A percentile compares a stretch with the other conserved stretches of the same genome.
Evolutionary conservation across 2,888 invertebrate genomes (phyloP).

Genomic region (Scaptomyza parva): DNA sequence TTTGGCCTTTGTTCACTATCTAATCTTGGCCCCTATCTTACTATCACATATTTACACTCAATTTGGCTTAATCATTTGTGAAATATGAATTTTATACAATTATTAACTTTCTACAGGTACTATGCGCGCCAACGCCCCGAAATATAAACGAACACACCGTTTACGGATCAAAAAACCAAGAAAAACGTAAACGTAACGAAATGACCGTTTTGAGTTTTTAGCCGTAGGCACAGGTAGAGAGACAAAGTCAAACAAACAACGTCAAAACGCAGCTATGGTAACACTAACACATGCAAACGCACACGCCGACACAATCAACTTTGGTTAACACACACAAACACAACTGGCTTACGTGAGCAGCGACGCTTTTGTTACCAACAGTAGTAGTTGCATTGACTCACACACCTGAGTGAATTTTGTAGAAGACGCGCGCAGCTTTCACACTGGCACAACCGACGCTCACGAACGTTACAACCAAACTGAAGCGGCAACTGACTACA

Average conservation of each 20-base stretch:
- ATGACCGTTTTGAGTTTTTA: slow-evolving; percentile 77
- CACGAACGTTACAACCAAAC: slow-evolving; percentile 63
- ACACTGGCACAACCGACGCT: slow-evolving; percentile 56
- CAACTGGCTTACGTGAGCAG: slow-evolving; percentile 39
- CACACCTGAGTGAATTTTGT: slow-evolving; percentile 57
- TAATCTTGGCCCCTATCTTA: slow-evolving; percentile 44
- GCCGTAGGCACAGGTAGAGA: slow-evolving; percentile 50
- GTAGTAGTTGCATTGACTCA: slow-evolving; percentile 42
- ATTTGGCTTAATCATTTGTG: slow-evolving; percentile 28
- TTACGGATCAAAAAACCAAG: slow-evolving; percentile 35
- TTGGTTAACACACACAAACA: slow-evolving; percentile 47
- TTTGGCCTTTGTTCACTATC: slow-evolving; percentile 58
- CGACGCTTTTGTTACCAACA: slow-evolving; percentile 68
- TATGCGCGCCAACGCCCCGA: slow-evolving; percentile 72
- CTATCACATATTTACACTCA: slow-evolving; percentile 24
- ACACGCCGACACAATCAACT: slow-evolving; percentile 31
- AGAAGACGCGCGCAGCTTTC: slow-evolving; percentile 69
- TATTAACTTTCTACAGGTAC: slow-evolving; percentile 55
- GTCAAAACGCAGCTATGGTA: slow-evolving; percentile 55
- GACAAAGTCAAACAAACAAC: slow-evolving; percentile 49
- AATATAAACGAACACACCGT: slow-evolving; percentile 43
- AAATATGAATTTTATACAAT: slow-evolving; percentile 24
- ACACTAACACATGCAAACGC: slow-evolving; percentile 52
- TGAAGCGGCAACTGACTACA: slow-evolving; percentile 47
- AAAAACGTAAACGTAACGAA: slow-evolving; percentile 73